These are phyloP conservation scores for Percopsis transmontana DNA, from an alignment of 2,113 vertebrate genomes.

Conservation along the genomic window DNA sequence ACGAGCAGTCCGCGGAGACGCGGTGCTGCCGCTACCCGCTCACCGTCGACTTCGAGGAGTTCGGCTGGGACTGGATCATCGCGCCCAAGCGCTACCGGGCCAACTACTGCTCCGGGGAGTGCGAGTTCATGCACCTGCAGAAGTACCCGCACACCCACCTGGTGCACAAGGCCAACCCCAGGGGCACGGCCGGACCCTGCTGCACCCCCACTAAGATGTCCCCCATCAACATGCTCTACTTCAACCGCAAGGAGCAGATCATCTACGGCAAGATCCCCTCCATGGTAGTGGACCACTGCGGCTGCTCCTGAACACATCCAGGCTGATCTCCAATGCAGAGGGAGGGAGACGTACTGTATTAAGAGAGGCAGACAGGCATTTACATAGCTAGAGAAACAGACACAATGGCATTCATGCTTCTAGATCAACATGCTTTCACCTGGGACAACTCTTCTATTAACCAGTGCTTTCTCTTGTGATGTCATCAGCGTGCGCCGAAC, in stretches of 20 bases:
- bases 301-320: slow-evolving; percentile 82
- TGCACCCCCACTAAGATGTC: slow-evolving; percentile 99
- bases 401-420: too few species aligned
- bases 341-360: not conserved
- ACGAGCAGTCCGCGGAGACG: slow-evolving; percentile 95
- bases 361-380: not conserved
- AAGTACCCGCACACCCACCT: slow-evolving; percentile 98
- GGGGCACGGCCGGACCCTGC: slow-evolving; percentile 95
- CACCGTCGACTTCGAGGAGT: slow-evolving; percentile 97
- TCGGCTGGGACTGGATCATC: slow-evolving; percentile 99
- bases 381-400: too few species aligned
- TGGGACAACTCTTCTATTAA: too few species aligned
- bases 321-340: not conserved
- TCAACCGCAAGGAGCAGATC: slow-evolving; percentile 99
- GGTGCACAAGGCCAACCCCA: slow-evolving; percentile 95
- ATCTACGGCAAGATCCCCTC: slow-evolving; percentile 99
- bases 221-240: slow-evolving; percentile 99
- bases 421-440: too few species aligned
- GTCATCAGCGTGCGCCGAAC: too few species aligned
- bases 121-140: slow-evolving; percentile 99
- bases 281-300: slow-evolving; percentile 97
- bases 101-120: slow-evolving; percentile 99
- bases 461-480: too few species aligned
- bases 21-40: slow-evolving; percentile 97
- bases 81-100: slow-evolving; percentile 98